Percentiles rank a stretch among this genome's conserved stretches.
Evolutionary conservation across 2,888 invertebrate species (phyloP).

Genomic region (Papilio protenor): DNA sequence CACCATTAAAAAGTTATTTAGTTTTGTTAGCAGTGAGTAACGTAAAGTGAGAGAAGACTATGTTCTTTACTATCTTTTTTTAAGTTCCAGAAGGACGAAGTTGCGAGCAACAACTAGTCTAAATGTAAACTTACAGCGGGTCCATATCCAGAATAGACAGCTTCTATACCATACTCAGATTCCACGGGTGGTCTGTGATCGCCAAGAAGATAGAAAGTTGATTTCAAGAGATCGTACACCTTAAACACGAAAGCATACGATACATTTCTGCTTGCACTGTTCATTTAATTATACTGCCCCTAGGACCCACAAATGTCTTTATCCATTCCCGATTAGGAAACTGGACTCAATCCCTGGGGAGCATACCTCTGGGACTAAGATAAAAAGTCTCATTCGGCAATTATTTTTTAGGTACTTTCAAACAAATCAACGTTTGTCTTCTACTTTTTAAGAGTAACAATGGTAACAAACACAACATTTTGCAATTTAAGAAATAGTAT

Average conservation of each 20-base stretch:
- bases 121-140: slow-evolving; percentile 42
- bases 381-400: neutral
- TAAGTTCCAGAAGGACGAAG: no score
- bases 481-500: no score
- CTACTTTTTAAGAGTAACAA: no score
- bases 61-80: no score
- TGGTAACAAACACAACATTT: no score
- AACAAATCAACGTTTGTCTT: neutral
- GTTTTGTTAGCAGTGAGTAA: no score
- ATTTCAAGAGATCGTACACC: slow-evolving; percentile 61
- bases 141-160: slow-evolving; percentile 44
- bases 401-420: neutral
- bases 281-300: neutral
- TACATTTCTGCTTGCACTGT: neutral
- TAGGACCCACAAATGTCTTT: neutral
- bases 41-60: no score
- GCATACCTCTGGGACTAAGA: neutral
- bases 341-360: neutral
- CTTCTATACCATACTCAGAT: slow-evolving; percentile 12
- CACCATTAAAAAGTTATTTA: no score
- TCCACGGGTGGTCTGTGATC: neutral
- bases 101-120: no score
- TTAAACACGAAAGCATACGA: slow-evolving; percentile 43
- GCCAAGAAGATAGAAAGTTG: slow-evolving; percentile 52
- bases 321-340: neutral